phyloP scores from a whole-genome alignment of 2,113 vertebrate species.

The Macrotis lagotis region DNA sequence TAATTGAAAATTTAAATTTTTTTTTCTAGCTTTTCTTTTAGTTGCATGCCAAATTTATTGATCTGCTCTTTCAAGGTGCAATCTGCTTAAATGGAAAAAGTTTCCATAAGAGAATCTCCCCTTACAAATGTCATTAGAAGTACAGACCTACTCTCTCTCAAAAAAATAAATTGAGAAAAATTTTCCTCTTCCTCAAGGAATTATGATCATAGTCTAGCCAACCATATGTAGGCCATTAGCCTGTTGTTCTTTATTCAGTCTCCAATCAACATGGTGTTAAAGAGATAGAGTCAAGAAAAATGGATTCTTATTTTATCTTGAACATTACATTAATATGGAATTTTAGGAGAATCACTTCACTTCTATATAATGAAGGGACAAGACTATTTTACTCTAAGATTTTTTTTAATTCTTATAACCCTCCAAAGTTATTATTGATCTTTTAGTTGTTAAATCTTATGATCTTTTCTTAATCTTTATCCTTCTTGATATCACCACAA shows the following conservation, averaged over 20 bases:
- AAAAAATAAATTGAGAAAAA: neutral
- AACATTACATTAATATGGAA: neutral
- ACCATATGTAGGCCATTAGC: neutral
- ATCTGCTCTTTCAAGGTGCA: no score
- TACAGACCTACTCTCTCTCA: neutral
- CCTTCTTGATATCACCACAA: no score
- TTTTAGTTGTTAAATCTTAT: neutral
- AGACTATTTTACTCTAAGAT: neutral
- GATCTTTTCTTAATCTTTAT: neutral
- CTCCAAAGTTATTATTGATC: neutral
- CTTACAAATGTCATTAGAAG: neutral
- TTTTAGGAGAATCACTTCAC: no score
- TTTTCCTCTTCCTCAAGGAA: neutral
- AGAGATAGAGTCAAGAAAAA: neutral
- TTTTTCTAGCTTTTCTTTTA: no score
- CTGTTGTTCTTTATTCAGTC: neutral
- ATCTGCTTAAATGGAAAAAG: neutral
- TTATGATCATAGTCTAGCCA: neutral
- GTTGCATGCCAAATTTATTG: no score
- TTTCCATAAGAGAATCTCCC: neutral
- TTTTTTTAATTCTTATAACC: neutral
- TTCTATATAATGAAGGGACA: neutral
- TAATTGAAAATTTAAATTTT: no score
- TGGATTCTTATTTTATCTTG: neutral
- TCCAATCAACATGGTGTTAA: neutral